phyloP scores from a whole-genome alignment of 2,113 vertebrate species.

The Erythrocebus patas region DNA sequence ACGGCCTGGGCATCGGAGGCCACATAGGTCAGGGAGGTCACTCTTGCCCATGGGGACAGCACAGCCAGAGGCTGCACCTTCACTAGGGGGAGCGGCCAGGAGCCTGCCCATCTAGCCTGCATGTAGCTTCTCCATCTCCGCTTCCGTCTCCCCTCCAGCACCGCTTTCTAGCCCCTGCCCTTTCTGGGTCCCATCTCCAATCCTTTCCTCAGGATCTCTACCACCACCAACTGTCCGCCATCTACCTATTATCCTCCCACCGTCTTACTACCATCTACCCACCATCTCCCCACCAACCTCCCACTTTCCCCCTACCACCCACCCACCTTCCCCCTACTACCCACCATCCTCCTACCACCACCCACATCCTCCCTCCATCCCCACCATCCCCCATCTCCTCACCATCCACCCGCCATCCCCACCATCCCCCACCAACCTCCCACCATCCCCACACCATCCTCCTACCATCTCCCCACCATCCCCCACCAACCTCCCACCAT shows the following conservation, averaged over 20 bases:
- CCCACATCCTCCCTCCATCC: not conserved
- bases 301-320: not conserved
- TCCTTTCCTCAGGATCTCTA: not conserved
- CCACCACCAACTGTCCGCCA: not conserved
- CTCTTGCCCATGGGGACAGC: not conserved
- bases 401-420: not conserved
- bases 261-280: not conserved
- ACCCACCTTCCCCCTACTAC: too few relatives aligned
- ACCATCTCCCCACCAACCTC: not conserved
- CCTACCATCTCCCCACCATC: not conserved
- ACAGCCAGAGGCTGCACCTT: not conserved
- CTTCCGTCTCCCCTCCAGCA: not conserved
- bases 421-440: not conserved
- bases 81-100: not conserved
- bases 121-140: accelerated
- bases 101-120: not conserved
- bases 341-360: not conserved
- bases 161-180: not conserved
- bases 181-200: not conserved
- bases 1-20: not conserved
- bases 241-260: not conserved
- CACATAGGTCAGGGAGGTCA: not conserved
- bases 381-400: not conserved
- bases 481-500: not conserved
- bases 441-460: not conserved